These are phyloP conservation scores for Macrocentrus cingulum DNA, from an alignment of 1,140 invertebrate species.

Conservation along the genomic window DNA sequence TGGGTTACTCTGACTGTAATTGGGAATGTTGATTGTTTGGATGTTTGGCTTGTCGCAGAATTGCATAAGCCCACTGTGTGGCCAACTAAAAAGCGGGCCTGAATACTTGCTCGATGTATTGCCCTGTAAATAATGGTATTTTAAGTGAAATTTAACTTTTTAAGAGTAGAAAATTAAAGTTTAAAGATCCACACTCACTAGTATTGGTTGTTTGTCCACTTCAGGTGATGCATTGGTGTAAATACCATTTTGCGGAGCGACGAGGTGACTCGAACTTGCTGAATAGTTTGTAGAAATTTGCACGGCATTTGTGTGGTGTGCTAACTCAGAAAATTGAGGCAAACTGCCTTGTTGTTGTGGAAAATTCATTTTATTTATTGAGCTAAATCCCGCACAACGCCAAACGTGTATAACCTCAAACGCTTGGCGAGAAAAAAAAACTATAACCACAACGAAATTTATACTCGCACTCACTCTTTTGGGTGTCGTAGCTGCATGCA, in stretches of 20 bases:
- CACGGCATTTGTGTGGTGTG: constrained; percentile 36
- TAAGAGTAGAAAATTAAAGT: background rate
- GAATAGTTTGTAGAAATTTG: constrained; percentile 34
- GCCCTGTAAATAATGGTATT: constrained; percentile 35
- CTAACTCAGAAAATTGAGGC: constrained; percentile 52
- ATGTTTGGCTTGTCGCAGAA: constrained; percentile 51
- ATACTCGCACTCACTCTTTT: too few species aligned
- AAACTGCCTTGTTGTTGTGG: constrained; percentile 40
- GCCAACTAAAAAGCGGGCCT: constrained; percentile 47
- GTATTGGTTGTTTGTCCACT: constrained; percentile 41
- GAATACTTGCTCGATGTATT: constrained; percentile 49
- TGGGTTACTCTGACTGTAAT: constrained; percentile 48
- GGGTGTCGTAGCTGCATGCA: too few species aligned
- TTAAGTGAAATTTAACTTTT: background rate
- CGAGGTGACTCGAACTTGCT: constrained; percentile 33
- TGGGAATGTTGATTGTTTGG: constrained; percentile 54
- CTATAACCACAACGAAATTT: too few species aligned
- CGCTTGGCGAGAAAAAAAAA: too few species aligned
- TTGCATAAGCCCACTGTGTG: constrained; percentile 51
- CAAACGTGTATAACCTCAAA: background rate
- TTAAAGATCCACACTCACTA: constrained; percentile 33
- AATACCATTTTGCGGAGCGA: constrained; percentile 36
- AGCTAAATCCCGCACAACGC: background rate
- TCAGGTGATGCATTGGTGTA: constrained; percentile 43
- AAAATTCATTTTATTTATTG: constrained; percentile 47